These are phyloP conservation scores for Drosophila guanche DNA, from an alignment of 1,140 invertebrate genomes.

Conservation along the genomic window DNA sequence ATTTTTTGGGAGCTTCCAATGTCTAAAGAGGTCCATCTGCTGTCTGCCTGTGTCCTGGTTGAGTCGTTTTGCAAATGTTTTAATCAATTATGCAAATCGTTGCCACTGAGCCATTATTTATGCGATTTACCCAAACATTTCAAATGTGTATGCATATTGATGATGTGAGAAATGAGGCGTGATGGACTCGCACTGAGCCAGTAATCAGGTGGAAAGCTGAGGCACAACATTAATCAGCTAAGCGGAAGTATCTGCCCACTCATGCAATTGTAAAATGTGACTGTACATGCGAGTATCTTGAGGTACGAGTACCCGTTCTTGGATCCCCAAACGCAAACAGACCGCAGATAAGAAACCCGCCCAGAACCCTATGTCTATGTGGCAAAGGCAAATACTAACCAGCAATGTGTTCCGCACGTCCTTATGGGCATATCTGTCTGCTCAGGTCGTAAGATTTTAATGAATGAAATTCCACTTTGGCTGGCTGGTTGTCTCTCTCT, in stretches of 20 bases:
- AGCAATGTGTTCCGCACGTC: constrained; percentile 2
- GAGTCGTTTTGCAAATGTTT: constrained; percentile 34
- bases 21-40: constrained; percentile 30
- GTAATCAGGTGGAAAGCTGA: no score
- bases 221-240: no score
- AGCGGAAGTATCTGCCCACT: no score
- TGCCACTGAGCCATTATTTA: constrained; percentile 49
- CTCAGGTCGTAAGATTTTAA: constrained; percentile 8
- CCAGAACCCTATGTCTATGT: background rate
- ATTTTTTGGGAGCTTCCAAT: constrained; percentile 1
- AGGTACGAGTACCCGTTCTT: no score
- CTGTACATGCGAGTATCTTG: no score
- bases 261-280: no score
- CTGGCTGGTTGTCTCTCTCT: constrained; percentile 4
- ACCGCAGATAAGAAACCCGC: constrained; percentile 10
- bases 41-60: background rate
- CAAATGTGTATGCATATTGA: constrained; percentile 27
- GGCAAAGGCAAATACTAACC: constrained; percentile 26
- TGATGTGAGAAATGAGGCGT: constrained; percentile 25
- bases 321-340: background rate
- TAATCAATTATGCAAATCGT: constrained; percentile 67
- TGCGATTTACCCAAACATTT: constrained; percentile 8
- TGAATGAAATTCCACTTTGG: constrained; percentile 40
- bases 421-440: background rate
- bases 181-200: constrained; percentile 5